Evolutionary conservation across 2,797 vertebrate species (phyloP), one percentile per base, ranked within the genome.

Genomic region (Naso thynnoides): DNA sequence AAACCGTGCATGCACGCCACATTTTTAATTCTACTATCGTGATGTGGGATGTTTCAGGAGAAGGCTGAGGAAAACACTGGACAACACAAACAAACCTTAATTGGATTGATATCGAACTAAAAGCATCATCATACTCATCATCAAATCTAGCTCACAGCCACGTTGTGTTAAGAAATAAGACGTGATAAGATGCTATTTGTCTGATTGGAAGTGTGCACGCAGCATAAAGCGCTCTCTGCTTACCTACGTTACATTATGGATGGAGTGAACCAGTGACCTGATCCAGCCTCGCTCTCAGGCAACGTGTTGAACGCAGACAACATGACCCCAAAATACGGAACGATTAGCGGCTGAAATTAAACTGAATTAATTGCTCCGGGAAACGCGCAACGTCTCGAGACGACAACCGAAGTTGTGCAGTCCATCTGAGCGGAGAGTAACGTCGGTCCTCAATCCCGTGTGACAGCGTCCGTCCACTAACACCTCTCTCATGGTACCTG

Each of bases 251-350:
- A 68, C 85, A 82, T 63, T 49, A 68, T 36, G 67, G 80, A 73
- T 63, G 81, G n/a, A 58, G 77, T 88, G 85, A 85, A 82, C 88
- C 77, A 70, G 86, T 87, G 90, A 88, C 89, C 86, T 65, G 79
- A 15, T 88, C 84, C 80, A 79, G 78, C 77, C 70, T 87, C 58
- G 82, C 68, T 67, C 69, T 78, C 71, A 62, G 82, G 78, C 92
- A 93, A 95, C 93, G 90, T 94, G 94, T 94, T 94, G 94, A 93
- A 86, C 89, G 76, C 76, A 39, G 68, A 76, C 63, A 53, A 75
- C 86, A 85, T 83, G 65, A 75, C 62, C 63, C n/a, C 54, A 36
- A 44, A 4, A 13, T 19, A 41, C 41, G 7, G 19, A 26, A n/a
- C 59, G n/a, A 53, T 64, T 8, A 66, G 31, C 1, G 39, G n/a